Percentiles rank a stretch among this genome's conserved stretches.
Evolutionary conservation across 1,140 invertebrate species (phyloP).

Genomic region (Limonius californicus): DNA sequence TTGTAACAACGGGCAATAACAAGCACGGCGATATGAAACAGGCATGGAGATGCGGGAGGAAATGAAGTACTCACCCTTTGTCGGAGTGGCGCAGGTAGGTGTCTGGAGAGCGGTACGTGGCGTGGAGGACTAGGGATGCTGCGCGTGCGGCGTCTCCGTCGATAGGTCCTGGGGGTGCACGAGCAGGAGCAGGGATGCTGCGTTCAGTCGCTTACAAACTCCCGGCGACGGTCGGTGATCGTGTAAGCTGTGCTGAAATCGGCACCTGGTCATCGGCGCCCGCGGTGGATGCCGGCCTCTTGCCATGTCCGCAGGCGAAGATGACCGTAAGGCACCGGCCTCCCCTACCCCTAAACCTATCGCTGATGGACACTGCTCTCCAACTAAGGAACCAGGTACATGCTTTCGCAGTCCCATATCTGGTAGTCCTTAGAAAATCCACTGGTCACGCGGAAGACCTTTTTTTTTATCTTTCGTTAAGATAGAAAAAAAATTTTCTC

Average conservation of each 20-base stretch:
- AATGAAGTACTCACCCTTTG: conserved; percentile 5
- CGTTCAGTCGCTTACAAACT: conserved; percentile 19
- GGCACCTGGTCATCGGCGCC: conserved; percentile 19
- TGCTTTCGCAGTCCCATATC: conserved; percentile 7
- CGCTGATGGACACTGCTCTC: conserved; percentile 41
- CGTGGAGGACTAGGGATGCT: conserved; percentile 16
- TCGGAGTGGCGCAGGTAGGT: conserved; percentile 10
- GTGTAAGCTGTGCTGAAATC: conserved; percentile 1
- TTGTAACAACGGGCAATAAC: neutral
- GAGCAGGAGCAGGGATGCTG: conserved; percentile 21
- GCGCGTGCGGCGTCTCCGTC: conserved; percentile 18
- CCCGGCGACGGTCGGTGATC: conserved; percentile 4
- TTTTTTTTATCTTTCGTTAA: too few relatives aligned
- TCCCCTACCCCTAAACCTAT: conserved; percentile 35
- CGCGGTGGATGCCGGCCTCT: conserved; percentile 29
- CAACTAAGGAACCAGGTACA: conserved; percentile 34
- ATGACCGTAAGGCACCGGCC: conserved; percentile 38
- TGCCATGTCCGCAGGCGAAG: conserved; percentile 36
- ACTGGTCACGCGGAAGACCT: neutral
- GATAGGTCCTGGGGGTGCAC: conserved; percentile 16
- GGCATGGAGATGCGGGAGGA: neutral
- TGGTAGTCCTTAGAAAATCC: conserved; percentile 9
- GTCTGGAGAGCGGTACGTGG: neutral
- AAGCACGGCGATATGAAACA: neutral
- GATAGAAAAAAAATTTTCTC: conserved; percentile 2